phyloP scores from a whole-genome alignment of 1,140 invertebrate species.

The Temnothorax longispinosus region DNA sequence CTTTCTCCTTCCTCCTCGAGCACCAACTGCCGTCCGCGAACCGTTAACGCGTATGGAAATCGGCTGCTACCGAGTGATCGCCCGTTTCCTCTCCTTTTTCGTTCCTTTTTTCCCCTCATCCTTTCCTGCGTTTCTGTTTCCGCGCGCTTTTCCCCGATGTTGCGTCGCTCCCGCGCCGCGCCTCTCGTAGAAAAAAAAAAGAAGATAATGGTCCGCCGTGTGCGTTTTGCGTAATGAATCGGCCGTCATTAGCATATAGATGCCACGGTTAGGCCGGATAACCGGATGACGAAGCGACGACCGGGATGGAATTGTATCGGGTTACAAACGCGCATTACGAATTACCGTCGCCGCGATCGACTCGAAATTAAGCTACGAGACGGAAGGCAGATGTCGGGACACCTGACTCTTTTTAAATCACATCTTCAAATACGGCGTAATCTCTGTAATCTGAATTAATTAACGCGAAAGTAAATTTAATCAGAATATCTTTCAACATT shows the following conservation, averaged over 20 bases:
- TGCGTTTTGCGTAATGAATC: slow-evolving; percentile 61
- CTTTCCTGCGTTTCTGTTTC: slow-evolving; percentile 54
- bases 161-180: slow-evolving; percentile 32
- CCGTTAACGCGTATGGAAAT: slow-evolving; percentile 79
- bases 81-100: slow-evolving; percentile 38
- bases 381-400: slow-evolving; percentile 51
- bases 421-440: not conserved
- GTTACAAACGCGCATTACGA: slow-evolving; percentile 44
- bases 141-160: slow-evolving; percentile 32
- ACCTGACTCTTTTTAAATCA: slow-evolving; percentile 49
- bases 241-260: slow-evolving; percentile 56
- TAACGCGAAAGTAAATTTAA: not conserved
- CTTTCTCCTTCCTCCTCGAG: slow-evolving; percentile 69
- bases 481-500: not conserved
- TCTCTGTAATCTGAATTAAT: slow-evolving; percentile 9
- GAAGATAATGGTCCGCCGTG: slow-evolving; percentile 35
- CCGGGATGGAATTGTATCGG: slow-evolving; percentile 54
- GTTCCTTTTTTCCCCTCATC: not conserved
- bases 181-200: slow-evolving; percentile 6
- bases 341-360: slow-evolving; percentile 27
- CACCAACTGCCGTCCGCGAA: slow-evolving; percentile 80
- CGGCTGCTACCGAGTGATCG: slow-evolving; percentile 54
- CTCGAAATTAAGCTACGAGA: slow-evolving; percentile 41
- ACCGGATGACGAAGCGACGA: slow-evolving; percentile 46
- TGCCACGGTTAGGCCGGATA: slow-evolving; percentile 53